phyloP scores from a whole-genome alignment of 2,113 vertebrate genomes.

The Naja naja region DNA sequence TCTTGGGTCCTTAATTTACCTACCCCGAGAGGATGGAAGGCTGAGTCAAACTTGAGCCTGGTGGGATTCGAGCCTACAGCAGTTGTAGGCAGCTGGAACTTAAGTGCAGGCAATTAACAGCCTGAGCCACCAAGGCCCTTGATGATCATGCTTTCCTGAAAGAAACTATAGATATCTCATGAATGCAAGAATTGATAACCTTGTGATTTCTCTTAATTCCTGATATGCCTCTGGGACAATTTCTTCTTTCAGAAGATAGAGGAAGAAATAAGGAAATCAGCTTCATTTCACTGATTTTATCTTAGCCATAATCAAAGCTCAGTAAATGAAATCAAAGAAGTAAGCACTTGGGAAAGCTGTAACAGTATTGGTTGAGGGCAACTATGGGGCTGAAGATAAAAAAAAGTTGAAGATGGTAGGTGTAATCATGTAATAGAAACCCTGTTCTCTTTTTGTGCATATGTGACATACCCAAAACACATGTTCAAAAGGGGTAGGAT shows the following conservation, averaged over 20 bases:
- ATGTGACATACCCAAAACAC: background rate
- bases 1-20: too few species aligned
- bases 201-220: too few species aligned
- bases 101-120: too few species aligned
- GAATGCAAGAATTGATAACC: background rate
- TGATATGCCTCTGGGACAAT: background rate
- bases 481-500: background rate
- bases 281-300: background rate
- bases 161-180: background rate
- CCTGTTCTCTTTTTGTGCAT: background rate
- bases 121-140: too few species aligned
- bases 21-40: too few species aligned
- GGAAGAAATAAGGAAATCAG: background rate
- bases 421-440: background rate
- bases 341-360: background rate
- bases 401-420: background rate
- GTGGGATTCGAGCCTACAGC: too few species aligned
- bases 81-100: too few species aligned
- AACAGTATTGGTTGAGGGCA: background rate
- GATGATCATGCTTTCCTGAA: background rate
- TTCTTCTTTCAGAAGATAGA: background rate
- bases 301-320: background rate
- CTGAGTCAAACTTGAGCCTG: too few species aligned
- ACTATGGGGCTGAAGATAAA: background rate
- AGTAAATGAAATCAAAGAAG: background rate